These are phyloP conservation scores for Catocala sponsa DNA, from an alignment of 2,888 invertebrate genomes.

Conservation along the genomic window DNA sequence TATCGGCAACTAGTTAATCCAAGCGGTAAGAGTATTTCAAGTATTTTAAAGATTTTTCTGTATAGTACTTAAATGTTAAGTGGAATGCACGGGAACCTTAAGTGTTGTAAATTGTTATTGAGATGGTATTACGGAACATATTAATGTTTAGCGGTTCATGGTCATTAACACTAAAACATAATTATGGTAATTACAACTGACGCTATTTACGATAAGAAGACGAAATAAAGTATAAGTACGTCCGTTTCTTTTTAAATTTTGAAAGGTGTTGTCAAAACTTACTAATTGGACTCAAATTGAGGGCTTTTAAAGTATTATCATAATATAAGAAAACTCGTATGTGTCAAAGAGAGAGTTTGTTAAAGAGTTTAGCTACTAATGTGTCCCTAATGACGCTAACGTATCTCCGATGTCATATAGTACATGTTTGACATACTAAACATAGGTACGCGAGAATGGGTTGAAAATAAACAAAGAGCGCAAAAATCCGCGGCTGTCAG, in stretches of 20 bases:
- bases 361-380: slow-evolving; percentile 28
- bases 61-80: slow-evolving; percentile 33
- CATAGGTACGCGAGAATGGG: slow-evolving; percentile 1
- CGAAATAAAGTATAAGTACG: no score
- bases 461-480: slow-evolving; percentile 36
- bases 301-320: not conserved
- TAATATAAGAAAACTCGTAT: not conserved
- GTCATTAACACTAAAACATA: slow-evolving; percentile 33
- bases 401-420: no score
- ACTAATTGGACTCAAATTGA: slow-evolving; percentile 2
- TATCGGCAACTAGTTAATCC: slow-evolving; percentile 9
- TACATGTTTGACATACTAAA: not conserved
- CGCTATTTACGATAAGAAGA: not conserved
- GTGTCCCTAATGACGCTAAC: slow-evolving; percentile 25
- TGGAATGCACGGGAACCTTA: slow-evolving; percentile 39
- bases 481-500: slow-evolving; percentile 48
- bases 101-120: slow-evolving; percentile 44
- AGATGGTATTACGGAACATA: slow-evolving; percentile 30
- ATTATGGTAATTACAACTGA: slow-evolving; percentile 21
- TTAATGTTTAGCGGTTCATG: slow-evolving; percentile 24
- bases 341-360: slow-evolving; percentile 22
- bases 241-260: no score
- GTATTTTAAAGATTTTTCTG: slow-evolving; percentile 36
- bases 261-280: not conserved
- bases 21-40: slow-evolving; percentile 27